Percentiles rank a stretch among this genome's conserved stretches.
Evolutionary conservation across 2,888 invertebrate genomes (phyloP).

Genomic region (Limnephilus marmoratus): DNA sequence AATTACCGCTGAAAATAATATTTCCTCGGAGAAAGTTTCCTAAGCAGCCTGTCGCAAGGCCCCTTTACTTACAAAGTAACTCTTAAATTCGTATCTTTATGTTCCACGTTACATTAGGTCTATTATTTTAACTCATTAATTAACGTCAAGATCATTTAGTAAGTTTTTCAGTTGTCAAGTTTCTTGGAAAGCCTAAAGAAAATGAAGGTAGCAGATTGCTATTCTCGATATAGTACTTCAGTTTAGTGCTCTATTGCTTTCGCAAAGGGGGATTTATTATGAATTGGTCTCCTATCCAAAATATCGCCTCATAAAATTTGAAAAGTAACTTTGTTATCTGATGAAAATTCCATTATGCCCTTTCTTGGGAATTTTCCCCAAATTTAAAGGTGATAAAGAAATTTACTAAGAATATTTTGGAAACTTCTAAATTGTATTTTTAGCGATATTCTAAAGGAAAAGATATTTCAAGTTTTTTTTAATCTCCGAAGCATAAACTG

Average conservation of each 20-base stretch:
- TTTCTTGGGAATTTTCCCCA: conserved; percentile 12
- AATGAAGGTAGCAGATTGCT: conserved; percentile 32
- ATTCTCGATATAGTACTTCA: conserved; percentile 36
- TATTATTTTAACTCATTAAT: conserved; percentile 55
- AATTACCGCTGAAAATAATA: conserved; percentile 18
- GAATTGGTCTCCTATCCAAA: conserved; percentile 37
- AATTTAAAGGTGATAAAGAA: not conserved
- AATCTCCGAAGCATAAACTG: not conserved
- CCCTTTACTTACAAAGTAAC: conserved; percentile 19
- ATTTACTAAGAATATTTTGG: not conserved
- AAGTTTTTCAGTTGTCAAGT: conserved; percentile 44
- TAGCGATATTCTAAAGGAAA: not conserved
- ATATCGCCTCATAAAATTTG: conserved; percentile 40
- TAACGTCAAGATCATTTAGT: conserved; percentile 54
- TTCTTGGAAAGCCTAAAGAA: conserved; percentile 29
- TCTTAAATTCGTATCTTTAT: conserved; percentile 38
- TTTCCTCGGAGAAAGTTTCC: conserved; percentile 8
- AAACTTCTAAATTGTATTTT: conserved; percentile 2
- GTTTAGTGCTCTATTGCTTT: conserved; percentile 16
- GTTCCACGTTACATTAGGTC: conserved; percentile 48
- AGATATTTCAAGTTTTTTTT: conserved; percentile 2
- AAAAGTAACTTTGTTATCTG: conserved; percentile 37
- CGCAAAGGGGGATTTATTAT: conserved; percentile 6
- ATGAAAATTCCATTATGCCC: conserved; percentile 36
- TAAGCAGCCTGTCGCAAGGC: conserved; percentile 30